Percentiles rank a stretch among this genome's conserved stretches.
Conservation (phyloP, 2,888 invertebrate species). For the Apocheima hispidaria region DNA sequence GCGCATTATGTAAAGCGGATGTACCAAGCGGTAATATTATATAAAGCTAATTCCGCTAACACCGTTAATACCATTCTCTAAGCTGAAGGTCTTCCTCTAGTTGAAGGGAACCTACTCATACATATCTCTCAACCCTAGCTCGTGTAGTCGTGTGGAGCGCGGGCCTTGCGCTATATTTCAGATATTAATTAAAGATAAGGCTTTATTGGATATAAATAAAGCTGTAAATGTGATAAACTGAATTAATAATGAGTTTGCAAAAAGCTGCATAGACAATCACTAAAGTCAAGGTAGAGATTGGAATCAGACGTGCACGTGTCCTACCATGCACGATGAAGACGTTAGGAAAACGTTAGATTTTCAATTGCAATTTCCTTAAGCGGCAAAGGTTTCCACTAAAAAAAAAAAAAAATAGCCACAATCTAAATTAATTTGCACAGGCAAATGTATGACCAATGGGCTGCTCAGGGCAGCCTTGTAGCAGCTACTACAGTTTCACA, state of each 20-base stretch:
- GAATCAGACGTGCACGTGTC: too few species aligned
- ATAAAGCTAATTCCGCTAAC: background rate
- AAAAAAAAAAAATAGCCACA: too few species aligned
- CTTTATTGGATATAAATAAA: background rate
- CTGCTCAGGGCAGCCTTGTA: constrained; percentile 7
- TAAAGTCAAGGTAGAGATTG: too few species aligned
- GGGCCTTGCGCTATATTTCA: constrained; percentile 5
- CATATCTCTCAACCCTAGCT: background rate
- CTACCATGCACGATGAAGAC: too few species aligned
- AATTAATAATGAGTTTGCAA: background rate
- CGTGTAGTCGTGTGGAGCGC: background rate
- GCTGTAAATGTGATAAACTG: background rate
- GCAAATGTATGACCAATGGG: background rate
- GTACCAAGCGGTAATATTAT: too few species aligned
- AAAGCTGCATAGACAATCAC: background rate
- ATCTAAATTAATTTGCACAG: background rate
- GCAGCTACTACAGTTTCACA: constrained; percentile 21
- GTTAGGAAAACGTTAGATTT: too few species aligned
- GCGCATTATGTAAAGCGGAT: background rate
- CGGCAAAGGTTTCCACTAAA: too few species aligned
- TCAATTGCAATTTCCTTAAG: too few species aligned
- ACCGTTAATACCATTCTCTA: constrained; percentile 18
- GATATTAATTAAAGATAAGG: constrained; percentile 4
- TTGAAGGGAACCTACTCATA: constrained; percentile 11
- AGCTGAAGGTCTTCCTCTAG: constrained; percentile 20